These are phyloP conservation scores for Bufo bufo DNA, from an alignment of 2,113 vertebrate genomes.

Conservation along the genomic window DNA sequence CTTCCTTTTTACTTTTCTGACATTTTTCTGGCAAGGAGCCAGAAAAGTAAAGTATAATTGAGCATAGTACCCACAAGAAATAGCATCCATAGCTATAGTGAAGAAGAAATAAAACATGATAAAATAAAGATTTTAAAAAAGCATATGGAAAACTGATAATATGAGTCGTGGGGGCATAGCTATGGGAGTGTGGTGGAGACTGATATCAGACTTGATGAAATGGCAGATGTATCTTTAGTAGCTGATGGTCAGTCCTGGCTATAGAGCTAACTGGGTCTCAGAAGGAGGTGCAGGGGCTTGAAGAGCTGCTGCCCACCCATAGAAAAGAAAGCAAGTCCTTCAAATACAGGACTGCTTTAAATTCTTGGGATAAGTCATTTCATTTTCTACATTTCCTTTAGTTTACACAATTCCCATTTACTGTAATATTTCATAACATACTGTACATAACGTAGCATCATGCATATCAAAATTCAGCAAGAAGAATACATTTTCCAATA, in stretches of 20 bases:
- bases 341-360: too few relatives aligned
- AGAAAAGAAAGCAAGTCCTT: too few relatives aligned
- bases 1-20: constrained; percentile 53
- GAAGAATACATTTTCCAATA: not conserved
- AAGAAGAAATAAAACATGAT: not conserved
- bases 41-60: constrained; percentile 35
- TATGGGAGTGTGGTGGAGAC: too few relatives aligned
- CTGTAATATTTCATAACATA: not conserved
- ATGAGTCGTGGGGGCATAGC: not conserved
- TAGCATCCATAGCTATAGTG: not conserved
- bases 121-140: not conserved
- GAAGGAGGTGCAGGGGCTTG: too few relatives aligned
- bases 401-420: not conserved
- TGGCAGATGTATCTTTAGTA: too few relatives aligned
- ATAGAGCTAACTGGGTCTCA: too few relatives aligned
- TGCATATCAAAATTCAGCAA: not conserved
- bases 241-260: too few relatives aligned
- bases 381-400: too few relatives aligned
- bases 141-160: not conserved
- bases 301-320: too few relatives aligned
- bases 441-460: not conserved
- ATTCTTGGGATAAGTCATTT: too few relatives aligned
- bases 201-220: too few relatives aligned
- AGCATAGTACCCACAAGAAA: not conserved
- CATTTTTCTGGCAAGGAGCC: constrained; percentile 57